Base-by-base conservation (phyloP, 2,888 invertebrate genomes). In the Leptopilina syphax region DNA sequence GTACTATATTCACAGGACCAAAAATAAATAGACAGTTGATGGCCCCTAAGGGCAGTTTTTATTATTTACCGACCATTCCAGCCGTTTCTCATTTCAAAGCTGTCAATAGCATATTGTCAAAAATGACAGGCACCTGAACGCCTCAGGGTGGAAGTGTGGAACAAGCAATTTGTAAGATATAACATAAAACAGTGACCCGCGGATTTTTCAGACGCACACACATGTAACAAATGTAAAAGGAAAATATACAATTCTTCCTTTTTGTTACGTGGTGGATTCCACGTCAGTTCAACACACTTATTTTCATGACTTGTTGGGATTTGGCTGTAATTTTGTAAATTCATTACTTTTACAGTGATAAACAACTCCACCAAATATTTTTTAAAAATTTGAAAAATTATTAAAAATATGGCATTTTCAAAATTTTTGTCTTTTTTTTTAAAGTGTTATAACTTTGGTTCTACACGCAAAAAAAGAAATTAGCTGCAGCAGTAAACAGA, bases 71-170 rank as follows among this genome's bases (percentile, higher is more conserved):
- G 44, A 27, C 68, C 65, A 82, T 78, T 34, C 67, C 70, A 78
- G 65, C 47, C n/a, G 76, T 82, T 80, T 77, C 80, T 82, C 80
- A 82, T 80, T 82, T 78, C 80, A 66, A 65, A 73, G 80, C 80
- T 82, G 81, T 82, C 81, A 80, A 76, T 76, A 80, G 76, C 80
- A 80, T 77, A 76, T 77, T 80, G 78, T 82, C 81, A 76, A 77
- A 60, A 65, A 76, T 82, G 81, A 82, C 81, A 78, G 80, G 78
- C 65, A 76, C 77, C 80, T 77, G 78, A 76, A 65, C 65, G 80
- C 78, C 81, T 65, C 79, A 68, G 70, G 63, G 54, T 65, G 65
- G 44, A 27, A 79, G n/a, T 70, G 8, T 27, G n/a, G 67, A 77
- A 57, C 76, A 57, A 63, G 63, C 77, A 80, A 77, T 77, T 66